Conservation (phyloP, 2,113 vertebrate species). For the Menidia beryllina region DNA sequence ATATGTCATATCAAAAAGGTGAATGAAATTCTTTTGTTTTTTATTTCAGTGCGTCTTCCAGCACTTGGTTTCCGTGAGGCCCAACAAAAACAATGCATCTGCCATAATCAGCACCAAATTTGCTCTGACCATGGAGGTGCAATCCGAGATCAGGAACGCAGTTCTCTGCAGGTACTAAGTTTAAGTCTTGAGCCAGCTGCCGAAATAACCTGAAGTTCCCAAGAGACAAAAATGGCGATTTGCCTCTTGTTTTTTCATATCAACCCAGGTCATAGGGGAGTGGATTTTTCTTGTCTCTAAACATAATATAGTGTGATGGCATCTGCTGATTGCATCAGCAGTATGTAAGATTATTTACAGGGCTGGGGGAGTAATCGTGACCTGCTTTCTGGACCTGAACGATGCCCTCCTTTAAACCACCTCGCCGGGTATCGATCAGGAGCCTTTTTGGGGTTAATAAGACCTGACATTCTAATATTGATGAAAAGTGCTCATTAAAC, state of each 20-base stretch:
- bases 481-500: slow-evolving; percentile 76
- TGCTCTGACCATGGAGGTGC: slow-evolving; percentile 69
- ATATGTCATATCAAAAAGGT: too few relatives aligned
- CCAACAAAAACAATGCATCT: slow-evolving; percentile 65
- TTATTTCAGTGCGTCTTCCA: slow-evolving; percentile 79
- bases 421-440: slow-evolving; percentile 67
- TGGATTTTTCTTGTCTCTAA: slow-evolving; percentile 30
- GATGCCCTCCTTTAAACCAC: slow-evolving; percentile 69
- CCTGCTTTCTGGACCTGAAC: slow-evolving; percentile 74
- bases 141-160: slow-evolving; percentile 38
- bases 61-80: slow-evolving; percentile 61
- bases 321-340: slow-evolving; percentile 68
- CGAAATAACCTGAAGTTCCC: neutral
- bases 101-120: slow-evolving; percentile 76
- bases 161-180: slow-evolving; percentile 76
- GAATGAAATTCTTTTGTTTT: too few relatives aligned
- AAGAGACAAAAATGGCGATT: slow-evolving; percentile 14
- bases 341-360: slow-evolving; percentile 74
- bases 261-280: slow-evolving; percentile 22
- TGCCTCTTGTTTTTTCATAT: slow-evolving; percentile 17
- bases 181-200: neutral
- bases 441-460: slow-evolving; percentile 81
- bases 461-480: slow-evolving; percentile 79
- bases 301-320: slow-evolving; percentile 61
- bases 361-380: slow-evolving; percentile 64